phyloP scores from a whole-genome alignment of 2,888 invertebrate species.

The Chloroclystis v-ata region DNA sequence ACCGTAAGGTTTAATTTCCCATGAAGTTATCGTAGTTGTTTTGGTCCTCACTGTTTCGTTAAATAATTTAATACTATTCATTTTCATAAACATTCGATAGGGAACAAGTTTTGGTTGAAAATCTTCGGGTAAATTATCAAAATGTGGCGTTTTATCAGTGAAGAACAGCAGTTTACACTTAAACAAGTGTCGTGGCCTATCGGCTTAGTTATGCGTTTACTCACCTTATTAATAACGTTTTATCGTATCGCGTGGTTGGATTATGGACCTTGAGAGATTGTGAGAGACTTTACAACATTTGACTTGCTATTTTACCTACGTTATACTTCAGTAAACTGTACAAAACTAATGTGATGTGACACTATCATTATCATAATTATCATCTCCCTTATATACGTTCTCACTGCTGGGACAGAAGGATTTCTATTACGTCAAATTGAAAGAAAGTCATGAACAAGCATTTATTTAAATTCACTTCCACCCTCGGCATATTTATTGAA shows the following conservation, averaged over 20 bases:
- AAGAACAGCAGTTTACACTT: constrained; percentile 76
- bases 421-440: too few relatives aligned
- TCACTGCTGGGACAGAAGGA: too few relatives aligned
- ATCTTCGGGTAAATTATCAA: constrained; percentile 65
- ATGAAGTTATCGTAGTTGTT: neutral
- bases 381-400: too few relatives aligned
- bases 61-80: constrained; percentile 47
- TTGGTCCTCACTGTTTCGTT: constrained; percentile 30
- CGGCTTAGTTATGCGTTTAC: constrained; percentile 62
- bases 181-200: constrained; percentile 68
- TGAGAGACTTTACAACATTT: too few relatives aligned
- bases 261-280: constrained; percentile 16
- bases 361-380: too few relatives aligned
- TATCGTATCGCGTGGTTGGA: constrained; percentile 46
- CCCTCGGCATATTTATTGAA: too few relatives aligned
- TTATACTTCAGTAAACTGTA: too few relatives aligned
- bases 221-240: constrained; percentile 67
- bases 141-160: constrained; percentile 70
- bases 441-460: too few relatives aligned
- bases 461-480: too few relatives aligned
- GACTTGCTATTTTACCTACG: too few relatives aligned
- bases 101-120: constrained; percentile 43
- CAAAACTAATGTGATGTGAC: too few relatives aligned
- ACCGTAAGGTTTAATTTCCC: constrained; percentile 13
- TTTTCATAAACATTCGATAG: constrained; percentile 45